phyloP scores from a whole-genome alignment of 2,113 vertebrate species.

The Aspiorhynchus laticeps region DNA sequence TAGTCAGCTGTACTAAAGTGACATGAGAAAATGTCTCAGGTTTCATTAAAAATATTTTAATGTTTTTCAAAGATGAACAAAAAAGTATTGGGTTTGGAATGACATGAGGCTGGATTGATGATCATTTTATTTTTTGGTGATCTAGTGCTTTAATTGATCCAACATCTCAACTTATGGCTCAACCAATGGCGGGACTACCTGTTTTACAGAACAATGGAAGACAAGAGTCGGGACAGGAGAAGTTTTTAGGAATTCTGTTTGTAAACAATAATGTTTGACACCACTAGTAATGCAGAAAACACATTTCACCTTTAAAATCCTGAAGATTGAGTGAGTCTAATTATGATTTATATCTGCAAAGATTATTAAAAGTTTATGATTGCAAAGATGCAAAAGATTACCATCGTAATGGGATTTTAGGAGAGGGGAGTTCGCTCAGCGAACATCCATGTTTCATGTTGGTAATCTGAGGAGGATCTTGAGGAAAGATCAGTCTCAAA shows the following conservation, averaged over 20 bases:
- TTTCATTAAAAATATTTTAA: not conserved
- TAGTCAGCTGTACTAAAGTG: not conserved
- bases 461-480: slow-evolving; percentile 6
- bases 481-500: not conserved
- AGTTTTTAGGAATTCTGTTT: not conserved
- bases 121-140: not conserved
- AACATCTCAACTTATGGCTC: not conserved
- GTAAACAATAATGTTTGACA: not conserved
- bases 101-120: not conserved
- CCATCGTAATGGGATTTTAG: slow-evolving; percentile 5
- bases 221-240: not conserved
- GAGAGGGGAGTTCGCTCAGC: not conserved
- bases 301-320: slow-evolving; percentile 22
- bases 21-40: not conserved
- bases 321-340: slow-evolving; percentile 5
- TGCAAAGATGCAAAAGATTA: slow-evolving; percentile 32
- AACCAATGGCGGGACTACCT: not conserved
- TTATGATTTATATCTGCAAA: slow-evolving; percentile 38
- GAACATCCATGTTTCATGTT: slow-evolving; percentile 14
- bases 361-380: slow-evolving; percentile 32
- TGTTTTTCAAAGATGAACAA: not conserved
- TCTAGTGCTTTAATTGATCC: not conserved
- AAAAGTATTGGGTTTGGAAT: not conserved
- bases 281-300: not conserved
- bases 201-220: not conserved